Evolutionary conservation across 1,140 invertebrate species (phyloP).

Genomic region (Eupeodes corollae): DNA sequence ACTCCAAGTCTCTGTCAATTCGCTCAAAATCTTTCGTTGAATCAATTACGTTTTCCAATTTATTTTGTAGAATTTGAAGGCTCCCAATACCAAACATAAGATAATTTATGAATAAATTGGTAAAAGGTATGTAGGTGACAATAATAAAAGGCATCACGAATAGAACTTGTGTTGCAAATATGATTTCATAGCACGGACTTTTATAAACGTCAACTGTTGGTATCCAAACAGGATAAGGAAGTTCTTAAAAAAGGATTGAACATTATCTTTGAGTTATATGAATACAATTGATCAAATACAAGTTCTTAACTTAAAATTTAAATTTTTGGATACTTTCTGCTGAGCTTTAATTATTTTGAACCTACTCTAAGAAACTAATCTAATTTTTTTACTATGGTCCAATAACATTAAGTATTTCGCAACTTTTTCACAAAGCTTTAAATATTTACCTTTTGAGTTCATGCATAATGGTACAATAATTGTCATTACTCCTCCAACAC

Average conservation of each 20-base stretch:
- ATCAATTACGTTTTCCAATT: background rate
- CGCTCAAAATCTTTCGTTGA: background rate
- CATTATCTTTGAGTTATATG: too few relatives aligned
- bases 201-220: background rate
- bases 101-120: slow-evolving; percentile 4
- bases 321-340: too few relatives aligned
- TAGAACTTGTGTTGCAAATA: background rate
- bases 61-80: background rate
- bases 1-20: background rate
- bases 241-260: background rate
- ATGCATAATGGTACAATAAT: background rate
- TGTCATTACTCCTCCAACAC: background rate
- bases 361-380: too few relatives aligned
- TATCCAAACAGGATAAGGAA: background rate
- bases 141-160: slow-evolving; percentile 2
- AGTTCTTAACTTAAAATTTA: too few relatives aligned
- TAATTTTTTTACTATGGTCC: too few relatives aligned
- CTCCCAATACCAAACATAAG: slow-evolving; percentile 5
- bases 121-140: background rate
- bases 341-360: too few relatives aligned
- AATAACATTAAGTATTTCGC: background rate
- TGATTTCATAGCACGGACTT: slow-evolving; percentile 3
- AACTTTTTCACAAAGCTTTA: too few relatives aligned
- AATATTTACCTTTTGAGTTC: background rate
- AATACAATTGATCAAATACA: too few relatives aligned